These are phyloP conservation scores for Sympetrum striolatum DNA, from an alignment of 2,888 invertebrate species.

Conservation along the genomic window DNA sequence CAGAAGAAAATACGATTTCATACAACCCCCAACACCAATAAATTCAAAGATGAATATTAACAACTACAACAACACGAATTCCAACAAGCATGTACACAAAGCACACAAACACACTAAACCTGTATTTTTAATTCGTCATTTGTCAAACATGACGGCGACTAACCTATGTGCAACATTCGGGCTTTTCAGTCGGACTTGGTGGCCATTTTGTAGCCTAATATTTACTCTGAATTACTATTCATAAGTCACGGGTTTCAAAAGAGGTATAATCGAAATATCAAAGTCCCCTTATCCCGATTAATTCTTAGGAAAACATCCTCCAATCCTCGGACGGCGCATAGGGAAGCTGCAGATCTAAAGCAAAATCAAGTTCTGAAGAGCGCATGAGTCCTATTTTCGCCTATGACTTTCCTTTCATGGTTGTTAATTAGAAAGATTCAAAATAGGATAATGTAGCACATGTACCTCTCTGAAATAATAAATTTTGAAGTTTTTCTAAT, in stretches of 20 bases:
- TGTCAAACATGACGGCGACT: constrained; percentile 23
- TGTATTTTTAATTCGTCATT: not conserved
- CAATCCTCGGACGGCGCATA: no score
- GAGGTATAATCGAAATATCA: no score
- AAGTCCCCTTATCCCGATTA: no score
- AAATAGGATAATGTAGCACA: not conserved
- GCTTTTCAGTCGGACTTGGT: not conserved
- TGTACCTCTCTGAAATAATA: not conserved
- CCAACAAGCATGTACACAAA: not conserved
- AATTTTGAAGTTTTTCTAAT: not conserved
- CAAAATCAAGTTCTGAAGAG: not conserved
- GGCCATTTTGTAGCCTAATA: constrained; percentile 36
- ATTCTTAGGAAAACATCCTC: no score
- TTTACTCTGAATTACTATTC: not conserved
- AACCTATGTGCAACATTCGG: constrained; percentile 38
- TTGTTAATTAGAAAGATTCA: not conserved
- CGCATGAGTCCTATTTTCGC: not conserved
- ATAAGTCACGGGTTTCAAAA: no score
- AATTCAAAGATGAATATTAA: not conserved
- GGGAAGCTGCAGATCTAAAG: no score
- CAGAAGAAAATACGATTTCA: not conserved
- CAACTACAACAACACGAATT: not conserved
- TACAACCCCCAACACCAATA: no score
- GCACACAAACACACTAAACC: not conserved
- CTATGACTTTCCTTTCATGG: not conserved